Conservation (phyloP, 2,888 invertebrate species). For the Axea sp. region DNA sequence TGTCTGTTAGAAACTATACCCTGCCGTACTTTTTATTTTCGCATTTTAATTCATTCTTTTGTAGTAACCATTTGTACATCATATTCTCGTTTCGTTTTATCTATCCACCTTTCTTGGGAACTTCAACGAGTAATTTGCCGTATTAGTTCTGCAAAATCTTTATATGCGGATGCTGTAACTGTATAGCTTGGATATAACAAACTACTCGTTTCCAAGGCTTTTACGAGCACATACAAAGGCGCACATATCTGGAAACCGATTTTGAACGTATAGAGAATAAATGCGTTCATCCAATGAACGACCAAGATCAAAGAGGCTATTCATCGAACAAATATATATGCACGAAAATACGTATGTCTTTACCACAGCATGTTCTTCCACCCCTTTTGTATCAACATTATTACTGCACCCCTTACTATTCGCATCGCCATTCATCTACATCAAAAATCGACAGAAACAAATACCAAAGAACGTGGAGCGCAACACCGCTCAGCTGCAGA, state of each 20-base stretch:
- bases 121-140: constrained; percentile 52
- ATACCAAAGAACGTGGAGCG: constrained; percentile 39
- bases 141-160: constrained; percentile 59
- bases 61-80: constrained; percentile 28
- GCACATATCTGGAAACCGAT: constrained; percentile 61
- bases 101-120: constrained; percentile 41
- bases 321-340: constrained; percentile 68
- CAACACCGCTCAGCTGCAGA: background rate
- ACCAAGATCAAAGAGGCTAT: constrained; percentile 75
- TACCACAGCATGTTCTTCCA: constrained; percentile 54
- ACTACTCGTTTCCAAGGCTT: constrained; percentile 57
- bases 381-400: constrained; percentile 66
- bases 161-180: constrained; percentile 29
- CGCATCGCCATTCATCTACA: constrained; percentile 46
- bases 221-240: constrained; percentile 40
- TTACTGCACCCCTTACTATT: constrained; percentile 66
- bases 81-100: constrained; percentile 37
- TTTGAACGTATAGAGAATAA: constrained; percentile 58
- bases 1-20: background rate
- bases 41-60: constrained; percentile 36
- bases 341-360: constrained; percentile 60
- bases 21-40: constrained; percentile 2
- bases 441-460: constrained; percentile 59
- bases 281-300: constrained; percentile 65
- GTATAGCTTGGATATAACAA: constrained; percentile 30